Base-by-base conservation (phyloP, 2,113 vertebrate species). In the Rhegmatorhina hoffmannsi region DNA sequence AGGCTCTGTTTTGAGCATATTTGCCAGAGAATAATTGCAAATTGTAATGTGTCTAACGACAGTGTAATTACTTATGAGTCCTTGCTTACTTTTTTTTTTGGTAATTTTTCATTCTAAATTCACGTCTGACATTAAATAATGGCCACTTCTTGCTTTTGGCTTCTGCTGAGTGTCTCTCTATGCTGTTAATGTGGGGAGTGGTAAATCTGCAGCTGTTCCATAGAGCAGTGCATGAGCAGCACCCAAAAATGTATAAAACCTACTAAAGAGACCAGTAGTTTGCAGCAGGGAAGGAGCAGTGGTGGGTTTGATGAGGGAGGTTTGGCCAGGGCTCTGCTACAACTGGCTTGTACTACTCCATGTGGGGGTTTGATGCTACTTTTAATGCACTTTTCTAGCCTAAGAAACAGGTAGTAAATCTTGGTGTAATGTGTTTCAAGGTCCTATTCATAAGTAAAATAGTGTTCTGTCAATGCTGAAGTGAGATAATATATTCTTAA, bases 51-150 rank as follows among this genome's bases (percentile, higher is more conserved):
- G 33, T 82, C 26, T 84, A 85, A 91, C 0, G 17, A 59, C 49
- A 58, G 31, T 40, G 25, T 89, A 95, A 86, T 95, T 94, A 67
- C 70, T 77, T 64, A 58, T 2, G 55, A 94, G 47, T 74, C 78
- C n/a, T 92, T 46, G 31, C 62, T 63, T 43, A 23, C 43, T n/a
- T 52, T 46, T n/a, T 67, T 25, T 62, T 43, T 44, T 16, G 0
- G 38, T 55, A 36, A 52, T 83, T 92, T 89, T 89, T 96, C 46
- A 87, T 91, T 81, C n/a, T 70, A 77, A 88, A 92, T 89, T 94
- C 59, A 19, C 50, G 44, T 53, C 68, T 89, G 70, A 83, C 78
- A n/a, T 87, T 89, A 89, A 73, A 19, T 87, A 85, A 53, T n/a
- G 29, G 47, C 29, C 36, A 60, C 10, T 75, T 88, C 46, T 87